phyloP scores from a whole-genome alignment of 2,113 vertebrate species.

The Sceloporus undulatus region DNA sequence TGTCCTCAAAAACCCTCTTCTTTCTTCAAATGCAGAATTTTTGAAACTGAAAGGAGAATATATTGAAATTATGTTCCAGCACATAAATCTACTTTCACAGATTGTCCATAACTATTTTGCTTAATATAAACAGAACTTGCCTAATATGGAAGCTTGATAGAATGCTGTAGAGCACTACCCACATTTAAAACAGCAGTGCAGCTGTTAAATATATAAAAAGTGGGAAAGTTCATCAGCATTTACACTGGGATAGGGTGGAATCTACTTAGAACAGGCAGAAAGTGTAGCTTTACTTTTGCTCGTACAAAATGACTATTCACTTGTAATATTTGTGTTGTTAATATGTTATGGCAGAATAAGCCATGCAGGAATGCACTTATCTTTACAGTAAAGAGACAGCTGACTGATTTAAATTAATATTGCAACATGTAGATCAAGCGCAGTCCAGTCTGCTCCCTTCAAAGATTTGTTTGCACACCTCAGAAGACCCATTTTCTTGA shows the following conservation, averaged over 20 bases:
- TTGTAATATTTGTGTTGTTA: slow-evolving; percentile 10
- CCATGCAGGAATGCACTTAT: neutral
- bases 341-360: slow-evolving; percentile 5
- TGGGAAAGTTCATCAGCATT: rapidly evolving
- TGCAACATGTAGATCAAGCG: slow-evolving; percentile 17
- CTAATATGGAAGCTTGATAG: neutral
- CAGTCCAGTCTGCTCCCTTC: neutral
- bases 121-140: neutral
- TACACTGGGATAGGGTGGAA: neutral
- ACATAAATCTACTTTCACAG: neutral
- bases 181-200: neutral
- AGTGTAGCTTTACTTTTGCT: slow-evolving; percentile 7
- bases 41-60: neutral
- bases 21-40: neutral
- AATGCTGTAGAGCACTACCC: neutral
- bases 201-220: rapidly evolving
- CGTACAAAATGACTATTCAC: slow-evolving; percentile 4
- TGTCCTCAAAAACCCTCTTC: neutral
- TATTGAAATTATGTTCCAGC: neutral
- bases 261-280: neutral
- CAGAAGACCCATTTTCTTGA: slow-evolving; percentile 24
- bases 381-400: slow-evolving; percentile 25
- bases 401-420: slow-evolving; percentile 12
- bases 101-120: neutral
- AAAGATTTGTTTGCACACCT: neutral